Conservation (phyloP, 2,113 vertebrate species). For the Platysternon megacephalum region DNA sequence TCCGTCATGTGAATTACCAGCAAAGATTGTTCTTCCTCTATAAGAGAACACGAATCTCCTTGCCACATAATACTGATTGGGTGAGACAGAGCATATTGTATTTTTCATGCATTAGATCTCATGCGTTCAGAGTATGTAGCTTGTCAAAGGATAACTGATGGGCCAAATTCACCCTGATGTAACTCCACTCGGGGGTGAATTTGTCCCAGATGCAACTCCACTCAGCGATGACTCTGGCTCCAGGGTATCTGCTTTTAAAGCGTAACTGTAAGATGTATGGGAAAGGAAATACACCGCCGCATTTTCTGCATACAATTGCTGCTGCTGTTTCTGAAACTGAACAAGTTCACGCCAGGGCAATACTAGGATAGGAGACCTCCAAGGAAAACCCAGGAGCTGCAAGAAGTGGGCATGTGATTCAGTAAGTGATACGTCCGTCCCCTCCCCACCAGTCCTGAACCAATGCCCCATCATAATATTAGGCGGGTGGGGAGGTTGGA, state of each 20-base stretch:
- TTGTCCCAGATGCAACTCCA: slow-evolving; percentile 10
- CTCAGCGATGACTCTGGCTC: background rate
- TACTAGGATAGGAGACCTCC: background rate
- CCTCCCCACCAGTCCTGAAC: background rate
- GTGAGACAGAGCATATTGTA: background rate
- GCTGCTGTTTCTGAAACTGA: background rate
- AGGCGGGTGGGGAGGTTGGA: background rate
- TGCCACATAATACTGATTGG: rapidly evolving
- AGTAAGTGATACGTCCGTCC: background rate
- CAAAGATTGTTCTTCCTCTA: background rate
- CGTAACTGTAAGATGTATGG: rapidly evolving
- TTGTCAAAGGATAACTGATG: background rate
- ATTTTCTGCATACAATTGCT: background rate
- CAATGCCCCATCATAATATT: background rate
- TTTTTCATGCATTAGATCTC: background rate
- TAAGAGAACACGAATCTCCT: background rate
- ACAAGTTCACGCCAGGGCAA: background rate
- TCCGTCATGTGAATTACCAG: background rate
- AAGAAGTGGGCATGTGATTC: background rate
- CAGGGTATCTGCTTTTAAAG: background rate
- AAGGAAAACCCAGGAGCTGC: rapidly evolving
- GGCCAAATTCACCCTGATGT: background rate
- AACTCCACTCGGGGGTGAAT: slow-evolving; percentile 6
- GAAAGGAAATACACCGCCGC: background rate
- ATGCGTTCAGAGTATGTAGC: background rate